A percentile compares a stretch with the other conserved stretches of the same genome.
These are phyloP conservation scores for Myiothlypis coronata DNA, from an alignment of 2,797 vertebrate genomes.

Conservation along the genomic window DNA sequence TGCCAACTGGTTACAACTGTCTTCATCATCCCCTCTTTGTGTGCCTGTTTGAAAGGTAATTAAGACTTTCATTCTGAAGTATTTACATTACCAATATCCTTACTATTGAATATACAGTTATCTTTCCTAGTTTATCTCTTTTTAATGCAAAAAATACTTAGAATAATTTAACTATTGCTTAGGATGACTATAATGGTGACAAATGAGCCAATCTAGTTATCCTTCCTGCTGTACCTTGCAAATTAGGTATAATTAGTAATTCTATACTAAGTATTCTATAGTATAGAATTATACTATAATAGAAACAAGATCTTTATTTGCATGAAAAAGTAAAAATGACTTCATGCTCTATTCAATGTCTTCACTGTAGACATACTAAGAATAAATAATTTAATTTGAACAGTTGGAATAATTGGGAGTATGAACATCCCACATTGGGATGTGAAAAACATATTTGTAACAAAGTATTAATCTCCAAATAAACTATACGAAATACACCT, in stretches of 20 bases:
- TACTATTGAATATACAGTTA: background rate
- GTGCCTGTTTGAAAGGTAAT: background rate
- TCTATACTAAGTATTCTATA: too few relatives aligned
- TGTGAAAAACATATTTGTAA: background rate
- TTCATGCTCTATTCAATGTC: background rate
- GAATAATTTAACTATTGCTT: background rate
- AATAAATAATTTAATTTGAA: background rate
- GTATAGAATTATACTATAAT: background rate
- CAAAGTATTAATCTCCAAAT: background rate
- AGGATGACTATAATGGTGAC: background rate
- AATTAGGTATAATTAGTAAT: background rate
- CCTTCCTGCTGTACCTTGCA: background rate
- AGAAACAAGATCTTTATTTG: background rate
- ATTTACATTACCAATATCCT: background rate
- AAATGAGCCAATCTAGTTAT: background rate
- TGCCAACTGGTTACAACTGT: background rate
- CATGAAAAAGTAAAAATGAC: background rate
- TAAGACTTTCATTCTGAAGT: background rate
- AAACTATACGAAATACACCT: background rate
- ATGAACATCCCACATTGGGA: background rate
- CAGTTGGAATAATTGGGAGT: background rate
- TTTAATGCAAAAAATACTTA: background rate
- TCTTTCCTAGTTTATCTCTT: background rate
- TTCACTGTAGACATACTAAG: background rate
- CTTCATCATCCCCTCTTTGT: background rate